Evolutionary conservation across 2,797 vertebrate genomes (phyloP), one percentile per base, ranked within the genome.

Genomic region (Rhinella marina): DNA sequence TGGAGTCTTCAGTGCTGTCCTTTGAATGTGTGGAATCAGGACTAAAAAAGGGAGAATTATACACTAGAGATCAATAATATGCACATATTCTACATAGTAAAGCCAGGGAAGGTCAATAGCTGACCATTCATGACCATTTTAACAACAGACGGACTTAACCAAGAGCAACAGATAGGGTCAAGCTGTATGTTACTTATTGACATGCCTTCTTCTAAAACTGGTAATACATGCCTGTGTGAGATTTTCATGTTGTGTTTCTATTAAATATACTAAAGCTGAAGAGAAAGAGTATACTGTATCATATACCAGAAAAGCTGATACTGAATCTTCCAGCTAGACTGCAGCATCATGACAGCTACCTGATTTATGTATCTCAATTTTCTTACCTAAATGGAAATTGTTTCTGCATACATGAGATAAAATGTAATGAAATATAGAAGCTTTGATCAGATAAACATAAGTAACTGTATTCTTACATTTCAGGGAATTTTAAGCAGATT

Each of bases 381-480:
- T 85, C 78, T 81, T 72, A 88, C 82, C 66, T 88, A 70, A 88
- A 81, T 62, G 61, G 76, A 88, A 88, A 85, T 81, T 81, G 87
- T 85, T 81, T 88, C 82, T 88, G 87, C 87, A 88, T 81, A 85
- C 57, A 52, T 62, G 68, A 88, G 87, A 88, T 88, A 85, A 88
- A 88, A 81, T 85, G 76, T 81, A 85, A 88, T 85, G 82, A 81
- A 88, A 85, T 85, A 81, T 88, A 88, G 82, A 48, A 73, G 64
- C 77, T 84, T 88, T 88, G 87, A 88, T 88, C 87, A 85, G 87
- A 88, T 88, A 75, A 88, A 88, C 76, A 85, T 75, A 84, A 82
- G 61, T 76, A 84, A 81, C 62, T 81, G 56, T 81, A 61, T 88
- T 85, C 82, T 85, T 81, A 85, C 68, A 88, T 88, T 85, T 75